Evolutionary conservation across 2,888 invertebrate species (phyloP).

Genomic region (Beris morrisii): DNA sequence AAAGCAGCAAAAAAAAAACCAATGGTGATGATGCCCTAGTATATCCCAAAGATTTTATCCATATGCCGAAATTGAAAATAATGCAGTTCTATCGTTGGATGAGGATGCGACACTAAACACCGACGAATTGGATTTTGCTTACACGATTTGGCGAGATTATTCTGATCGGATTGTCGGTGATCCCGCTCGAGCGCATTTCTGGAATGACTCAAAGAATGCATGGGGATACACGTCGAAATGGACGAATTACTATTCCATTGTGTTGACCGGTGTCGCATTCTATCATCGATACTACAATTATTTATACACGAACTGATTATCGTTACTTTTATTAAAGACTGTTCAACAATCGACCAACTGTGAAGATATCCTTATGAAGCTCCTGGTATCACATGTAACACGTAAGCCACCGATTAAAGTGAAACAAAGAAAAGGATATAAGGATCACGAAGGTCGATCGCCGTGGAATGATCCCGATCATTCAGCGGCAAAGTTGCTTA

Average conservation of each 20-base stretch:
- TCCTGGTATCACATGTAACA: conserved; percentile 90
- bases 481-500: conserved; percentile 91
- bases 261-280: conserved; percentile 90
- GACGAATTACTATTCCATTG: conserved; percentile 95
- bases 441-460: conserved; percentile 67
- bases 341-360: conserved; percentile 93
- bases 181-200: conserved; percentile 90
- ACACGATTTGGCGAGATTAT: conserved; percentile 90
- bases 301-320: conserved; percentile 80
- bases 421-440: conserved; percentile 89
- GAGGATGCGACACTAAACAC: conserved; percentile 90
- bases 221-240: conserved; percentile 97
- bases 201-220: conserved; percentile 90
- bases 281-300: conserved; percentile 94
- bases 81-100: conserved; percentile 88
- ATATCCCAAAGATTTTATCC: conserved; percentile 90
- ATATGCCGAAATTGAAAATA: conserved; percentile 82
- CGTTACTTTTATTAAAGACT: conserved; percentile 80
- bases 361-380: conserved; percentile 96
- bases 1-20: no score
- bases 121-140: conserved; percentile 94
- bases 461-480: conserved; percentile 94
- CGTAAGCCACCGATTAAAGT: conserved; percentile 93
- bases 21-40: conserved; percentile 70
- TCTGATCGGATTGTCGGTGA: conserved; percentile 95